Base-by-base conservation (phyloP, 1,140 invertebrate genomes). In the Cyclina sinensis region DNA sequence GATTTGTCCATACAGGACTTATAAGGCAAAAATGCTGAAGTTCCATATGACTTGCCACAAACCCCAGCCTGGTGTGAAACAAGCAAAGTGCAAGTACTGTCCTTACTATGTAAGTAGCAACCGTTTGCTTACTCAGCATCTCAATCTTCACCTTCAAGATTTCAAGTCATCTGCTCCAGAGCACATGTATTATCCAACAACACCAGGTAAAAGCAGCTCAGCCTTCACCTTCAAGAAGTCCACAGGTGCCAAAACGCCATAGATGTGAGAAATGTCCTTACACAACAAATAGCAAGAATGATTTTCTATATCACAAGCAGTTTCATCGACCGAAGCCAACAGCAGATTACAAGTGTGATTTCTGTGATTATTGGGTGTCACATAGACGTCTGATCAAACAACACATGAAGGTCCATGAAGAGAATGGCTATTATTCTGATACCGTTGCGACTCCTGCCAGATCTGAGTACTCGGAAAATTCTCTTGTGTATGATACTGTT, bases 271-370 rank as follows among this genome's bases (percentile, higher is more conserved):
- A 93, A 91, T 94, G 94, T 94, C 93, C 95, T 14, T 93, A 93
- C 91, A 87, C 91, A 24, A 92, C 92, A 37, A 97, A 98, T 92
- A 98, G 97, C 93, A 98, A 98, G 94, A 97, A 97, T 59, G 98
- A 98, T 93, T 98, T 97, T 92, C 96, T 97, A 89, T 98, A 98
- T 94, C 98, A 98, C 91, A 97, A 97, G 91, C 97, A 98, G 94
- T 97, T 98, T 93, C 98, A 98, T 93, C 96, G 97, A 57, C 96
- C 97, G 9, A 96, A 97, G 78, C 91, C 92, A 14, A 91, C 92
- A n/a, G 94, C 94, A 35, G 97, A 97, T 35, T 98, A 97, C 95
- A 97, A 98, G 94, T 98, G 98, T 94, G 96, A 96, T 0, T 95
- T 97, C 83, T 98, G 98, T 95, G 97, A 97, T 88, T 98, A 98